Conservation (phyloP, 1,140 invertebrate genomes). For the Augochlora pura region DNA sequence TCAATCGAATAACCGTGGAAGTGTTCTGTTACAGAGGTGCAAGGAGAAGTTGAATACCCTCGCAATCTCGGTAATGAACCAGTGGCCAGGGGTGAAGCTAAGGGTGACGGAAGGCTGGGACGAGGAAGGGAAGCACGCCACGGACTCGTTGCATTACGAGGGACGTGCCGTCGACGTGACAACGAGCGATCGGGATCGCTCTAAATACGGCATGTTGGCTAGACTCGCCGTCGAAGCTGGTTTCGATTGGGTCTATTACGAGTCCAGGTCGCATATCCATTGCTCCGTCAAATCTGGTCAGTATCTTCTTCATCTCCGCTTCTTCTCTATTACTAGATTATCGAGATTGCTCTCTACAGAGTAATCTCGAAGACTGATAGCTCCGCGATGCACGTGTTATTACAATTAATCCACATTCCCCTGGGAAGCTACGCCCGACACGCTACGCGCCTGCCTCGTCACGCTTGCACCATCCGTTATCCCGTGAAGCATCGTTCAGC, state of each 20-base stretch:
- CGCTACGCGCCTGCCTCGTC: slow-evolving; percentile 26
- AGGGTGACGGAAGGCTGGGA: slow-evolving; percentile 97
- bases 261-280: slow-evolving; percentile 96
- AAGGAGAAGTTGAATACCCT: slow-evolving; percentile 97
- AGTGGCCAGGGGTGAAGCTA: slow-evolving; percentile 96
- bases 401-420: not conserved
- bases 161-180: slow-evolving; percentile 97
- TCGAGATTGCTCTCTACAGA: too few species aligned
- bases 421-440: too few species aligned
- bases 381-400: not conserved
- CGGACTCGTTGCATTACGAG: slow-evolving; percentile 95
- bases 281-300: slow-evolving; percentile 98
- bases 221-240: slow-evolving; percentile 97
- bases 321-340: not conserved
- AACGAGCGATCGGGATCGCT: slow-evolving; percentile 94
- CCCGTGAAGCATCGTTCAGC: not conserved
- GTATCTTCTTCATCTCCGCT: slow-evolving; percentile 57
- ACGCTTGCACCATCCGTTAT: slow-evolving; percentile 1
- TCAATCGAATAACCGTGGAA: not conserved
- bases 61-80: slow-evolving; percentile 98
- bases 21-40: slow-evolving; percentile 87
- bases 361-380: not conserved
- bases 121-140: slow-evolving; percentile 90
- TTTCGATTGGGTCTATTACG: slow-evolving; percentile 99
- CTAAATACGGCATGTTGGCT: slow-evolving; percentile 97